A percentile compares a stretch with the other conserved stretches of the same genome.
phyloP scores from a whole-genome alignment of 2,113 vertebrate genomes.

The Numida meleagris region DNA sequence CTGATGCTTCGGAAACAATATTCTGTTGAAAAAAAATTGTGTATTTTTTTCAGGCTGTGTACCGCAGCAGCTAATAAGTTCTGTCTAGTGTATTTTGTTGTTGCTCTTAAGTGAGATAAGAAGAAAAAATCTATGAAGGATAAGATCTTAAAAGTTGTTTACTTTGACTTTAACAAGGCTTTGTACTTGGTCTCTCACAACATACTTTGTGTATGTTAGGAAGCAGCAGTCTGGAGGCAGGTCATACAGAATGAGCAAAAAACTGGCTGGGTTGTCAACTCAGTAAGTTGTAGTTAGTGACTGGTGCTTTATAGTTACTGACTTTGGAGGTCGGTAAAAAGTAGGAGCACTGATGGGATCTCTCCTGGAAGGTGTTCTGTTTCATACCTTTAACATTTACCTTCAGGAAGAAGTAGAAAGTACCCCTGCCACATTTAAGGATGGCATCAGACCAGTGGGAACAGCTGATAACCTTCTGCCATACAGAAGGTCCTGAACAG shows the following conservation, averaged over 20 bases:
- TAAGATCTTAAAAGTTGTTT: background rate
- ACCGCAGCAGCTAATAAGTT: background rate
- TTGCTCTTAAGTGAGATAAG: background rate
- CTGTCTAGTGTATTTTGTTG: background rate
- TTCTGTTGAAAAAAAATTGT: background rate
- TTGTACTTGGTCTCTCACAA: background rate
- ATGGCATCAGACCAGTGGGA: background rate
- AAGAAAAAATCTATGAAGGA: background rate
- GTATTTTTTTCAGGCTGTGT: background rate
- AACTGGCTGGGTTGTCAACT: accelerated
- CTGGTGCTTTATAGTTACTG: background rate
- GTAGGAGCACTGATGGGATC: accelerated
- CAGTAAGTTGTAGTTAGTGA: background rate
- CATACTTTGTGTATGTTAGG: background rate
- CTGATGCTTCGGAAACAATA: background rate
- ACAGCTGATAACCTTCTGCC: background rate
- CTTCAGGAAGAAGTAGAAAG: background rate
- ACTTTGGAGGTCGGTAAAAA: background rate
- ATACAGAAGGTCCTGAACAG: background rate
- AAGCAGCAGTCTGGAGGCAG: background rate
- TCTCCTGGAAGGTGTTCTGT: background rate
- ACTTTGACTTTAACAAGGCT: background rate
- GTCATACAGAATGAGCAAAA: background rate
- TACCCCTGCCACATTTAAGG: background rate
- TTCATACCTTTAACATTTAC: background rate